Evolutionary conservation across 2,113 vertebrate genomes (phyloP).

Genomic region (Raja brachyura): DNA sequence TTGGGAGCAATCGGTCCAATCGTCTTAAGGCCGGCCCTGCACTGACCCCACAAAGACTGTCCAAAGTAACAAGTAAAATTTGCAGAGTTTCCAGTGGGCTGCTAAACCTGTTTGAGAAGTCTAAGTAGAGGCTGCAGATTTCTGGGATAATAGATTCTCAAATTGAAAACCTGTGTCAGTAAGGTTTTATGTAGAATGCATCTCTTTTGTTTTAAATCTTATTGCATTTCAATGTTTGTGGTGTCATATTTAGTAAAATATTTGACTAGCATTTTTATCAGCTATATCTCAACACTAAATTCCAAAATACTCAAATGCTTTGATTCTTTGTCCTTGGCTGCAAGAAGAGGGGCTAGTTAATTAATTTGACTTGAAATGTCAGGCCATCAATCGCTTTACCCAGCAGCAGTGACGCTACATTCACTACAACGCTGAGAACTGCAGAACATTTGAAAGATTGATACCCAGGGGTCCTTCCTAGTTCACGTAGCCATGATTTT

Average conservation of each 20-base stretch:
- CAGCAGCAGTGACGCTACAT: background rate
- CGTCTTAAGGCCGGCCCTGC: no score
- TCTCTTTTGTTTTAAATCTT: background rate
- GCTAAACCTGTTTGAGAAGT: background rate
- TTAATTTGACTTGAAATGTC: background rate
- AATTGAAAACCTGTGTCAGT: background rate
- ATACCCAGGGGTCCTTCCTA: background rate
- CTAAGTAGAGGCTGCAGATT: background rate
- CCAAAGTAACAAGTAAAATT: background rate
- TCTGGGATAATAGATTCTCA: background rate
- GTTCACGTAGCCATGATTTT: background rate
- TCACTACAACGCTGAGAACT: background rate
- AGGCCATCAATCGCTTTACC: background rate
- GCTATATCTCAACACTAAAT: background rate
- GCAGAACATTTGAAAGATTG: background rate
- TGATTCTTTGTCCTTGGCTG: background rate
- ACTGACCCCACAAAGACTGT: background rate
- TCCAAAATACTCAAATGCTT: no score
- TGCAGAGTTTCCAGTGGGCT: background rate
- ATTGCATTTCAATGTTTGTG: background rate
- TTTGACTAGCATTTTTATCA: background rate
- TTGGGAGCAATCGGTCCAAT: no score
- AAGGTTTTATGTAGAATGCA: background rate
- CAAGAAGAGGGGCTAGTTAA: background rate
- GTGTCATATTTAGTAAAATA: background rate